Evolutionary conservation across 2,888 invertebrate genomes (phyloP).

Genomic region (Amblyjoppa fuscipennis): DNA sequence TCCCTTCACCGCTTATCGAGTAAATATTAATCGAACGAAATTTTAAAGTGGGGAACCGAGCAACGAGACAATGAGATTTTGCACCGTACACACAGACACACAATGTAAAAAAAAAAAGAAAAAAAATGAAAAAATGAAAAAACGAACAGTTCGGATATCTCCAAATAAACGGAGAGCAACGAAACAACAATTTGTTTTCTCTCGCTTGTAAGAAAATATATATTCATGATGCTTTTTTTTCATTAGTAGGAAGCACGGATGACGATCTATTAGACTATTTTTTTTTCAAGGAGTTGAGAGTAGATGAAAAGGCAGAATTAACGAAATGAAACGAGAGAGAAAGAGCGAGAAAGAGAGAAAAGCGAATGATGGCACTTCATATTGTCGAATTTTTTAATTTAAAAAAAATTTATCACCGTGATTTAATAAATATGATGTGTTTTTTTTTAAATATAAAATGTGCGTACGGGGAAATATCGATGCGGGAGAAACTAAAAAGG

Average conservation of each 20-base stretch:
- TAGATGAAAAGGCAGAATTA: background rate
- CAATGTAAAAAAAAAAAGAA: constrained; percentile 3
- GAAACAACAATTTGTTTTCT: constrained; percentile 41
- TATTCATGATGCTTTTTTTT: constrained; percentile 37
- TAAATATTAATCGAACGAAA: constrained; percentile 27
- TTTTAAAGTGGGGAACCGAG: constrained; percentile 20
- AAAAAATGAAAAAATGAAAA: constrained; percentile 3
- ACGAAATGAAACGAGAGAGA: constrained; percentile 22
- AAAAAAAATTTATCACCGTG: background rate
- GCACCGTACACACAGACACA: constrained; percentile 80
- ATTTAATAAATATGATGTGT: constrained; percentile 10
- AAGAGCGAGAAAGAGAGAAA: constrained; percentile 71
- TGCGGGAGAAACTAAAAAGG: constrained; percentile 67
- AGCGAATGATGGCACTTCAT: constrained; percentile 63
- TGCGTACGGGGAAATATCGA: constrained; percentile 35
- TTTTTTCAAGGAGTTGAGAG: constrained; percentile 18
- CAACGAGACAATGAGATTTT: constrained; percentile 76
- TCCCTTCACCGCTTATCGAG: constrained; percentile 34
- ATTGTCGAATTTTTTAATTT: constrained; percentile 29
- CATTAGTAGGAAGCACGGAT: constrained; percentile 47
- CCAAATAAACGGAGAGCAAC: constrained; percentile 23
- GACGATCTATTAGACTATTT: constrained; percentile 23
- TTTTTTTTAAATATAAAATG: background rate
- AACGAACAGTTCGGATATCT: constrained; percentile 20
- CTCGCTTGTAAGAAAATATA: constrained; percentile 19